Conservation (phyloP, 1,140 invertebrate genomes). For the Nymphalis io region DNA sequence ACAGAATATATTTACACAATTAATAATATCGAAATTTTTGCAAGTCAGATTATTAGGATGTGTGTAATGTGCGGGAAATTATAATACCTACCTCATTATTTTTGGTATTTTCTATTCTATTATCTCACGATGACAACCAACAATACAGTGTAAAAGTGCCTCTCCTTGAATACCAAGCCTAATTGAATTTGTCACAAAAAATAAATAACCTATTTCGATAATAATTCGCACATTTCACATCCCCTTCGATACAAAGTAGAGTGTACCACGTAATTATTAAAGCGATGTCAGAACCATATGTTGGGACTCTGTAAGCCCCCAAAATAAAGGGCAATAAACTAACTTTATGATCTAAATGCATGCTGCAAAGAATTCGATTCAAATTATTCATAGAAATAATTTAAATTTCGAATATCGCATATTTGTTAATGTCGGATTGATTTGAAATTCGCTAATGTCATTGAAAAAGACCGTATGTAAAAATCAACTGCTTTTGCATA, state of each 20-base stretch:
- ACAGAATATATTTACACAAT: too few relatives aligned
- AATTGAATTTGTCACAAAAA: constrained; percentile 11
- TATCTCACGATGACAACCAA: constrained; percentile 1
- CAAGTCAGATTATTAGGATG: neutral
- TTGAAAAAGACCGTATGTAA: too few relatives aligned
- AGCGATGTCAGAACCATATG: constrained; percentile 32
- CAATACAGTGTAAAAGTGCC: neutral
- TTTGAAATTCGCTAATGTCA: neutral
- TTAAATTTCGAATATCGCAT: constrained; percentile 1
- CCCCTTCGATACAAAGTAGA: constrained; percentile 1
- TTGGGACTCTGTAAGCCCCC: neutral
- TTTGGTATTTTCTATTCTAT: neutral
- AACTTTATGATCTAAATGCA: constrained; percentile 24
- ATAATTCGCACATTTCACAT: constrained; percentile 14
- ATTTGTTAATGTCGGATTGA: neutral
- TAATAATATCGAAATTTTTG: neutral
- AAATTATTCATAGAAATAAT: constrained; percentile 20
- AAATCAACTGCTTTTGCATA: too few relatives aligned
- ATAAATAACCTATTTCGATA: constrained; percentile 5
- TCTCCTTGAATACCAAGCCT: neutral
- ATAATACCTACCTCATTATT: neutral
- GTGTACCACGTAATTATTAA: neutral
- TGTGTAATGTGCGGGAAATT: neutral
- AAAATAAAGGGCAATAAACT: neutral
- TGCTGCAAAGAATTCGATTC: constrained; percentile 3